Evolutionary conservation across 2,797 vertebrate genomes (phyloP).

Genomic region (Typhlichthys eigenmanni): DNA sequence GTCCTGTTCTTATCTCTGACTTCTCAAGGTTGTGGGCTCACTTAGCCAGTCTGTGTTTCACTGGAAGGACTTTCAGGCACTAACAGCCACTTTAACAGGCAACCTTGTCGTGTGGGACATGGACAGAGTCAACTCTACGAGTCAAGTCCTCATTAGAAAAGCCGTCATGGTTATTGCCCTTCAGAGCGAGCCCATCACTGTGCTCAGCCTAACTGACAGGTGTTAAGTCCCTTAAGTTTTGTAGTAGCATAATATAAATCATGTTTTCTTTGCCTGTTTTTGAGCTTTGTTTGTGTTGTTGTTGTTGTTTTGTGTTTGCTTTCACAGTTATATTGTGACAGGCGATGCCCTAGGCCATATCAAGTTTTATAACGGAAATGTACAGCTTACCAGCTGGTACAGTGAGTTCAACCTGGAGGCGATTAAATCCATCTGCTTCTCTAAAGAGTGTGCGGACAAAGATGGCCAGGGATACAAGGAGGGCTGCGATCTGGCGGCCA

Average conservation of each 20-base stretch:
- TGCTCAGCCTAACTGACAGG: slow-evolving; percentile 80
- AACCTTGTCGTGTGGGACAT: slow-evolving; percentile 84
- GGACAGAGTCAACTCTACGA: not conserved
- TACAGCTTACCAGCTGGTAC: slow-evolving; percentile 77
- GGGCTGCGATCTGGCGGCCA: slow-evolving; percentile 53
- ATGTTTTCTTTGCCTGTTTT: slow-evolving; percentile 6
- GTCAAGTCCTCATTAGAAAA: slow-evolving; percentile 32
- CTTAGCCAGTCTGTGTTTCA: slow-evolving; percentile 86
- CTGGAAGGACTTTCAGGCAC: slow-evolving; percentile 64
- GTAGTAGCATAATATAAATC: not conserved
- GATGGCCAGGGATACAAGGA: slow-evolving; percentile 41
- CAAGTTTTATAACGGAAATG: slow-evolving; percentile 81
- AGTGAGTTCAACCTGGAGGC: slow-evolving; percentile 75
- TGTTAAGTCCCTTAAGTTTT: slow-evolving; percentile 21
- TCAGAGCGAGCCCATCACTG: slow-evolving; percentile 82
- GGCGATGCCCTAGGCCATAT: slow-evolving; percentile 83
- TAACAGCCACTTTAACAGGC: slow-evolving; percentile 78
- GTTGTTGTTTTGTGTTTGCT: slow-evolving; percentile 29
- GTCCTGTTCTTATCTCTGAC: not conserved
- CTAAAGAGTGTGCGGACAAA: slow-evolving; percentile 50
- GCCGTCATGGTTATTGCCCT: slow-evolving; percentile 76
- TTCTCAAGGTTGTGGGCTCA: slow-evolving; percentile 59
- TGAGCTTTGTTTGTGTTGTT: slow-evolving; percentile 17
- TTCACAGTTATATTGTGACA: slow-evolving; percentile 83
- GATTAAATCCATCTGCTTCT: slow-evolving; percentile 87